phyloP scores from a whole-genome alignment of 2,113 vertebrate genomes.

The Aramus guarauna region DNA sequence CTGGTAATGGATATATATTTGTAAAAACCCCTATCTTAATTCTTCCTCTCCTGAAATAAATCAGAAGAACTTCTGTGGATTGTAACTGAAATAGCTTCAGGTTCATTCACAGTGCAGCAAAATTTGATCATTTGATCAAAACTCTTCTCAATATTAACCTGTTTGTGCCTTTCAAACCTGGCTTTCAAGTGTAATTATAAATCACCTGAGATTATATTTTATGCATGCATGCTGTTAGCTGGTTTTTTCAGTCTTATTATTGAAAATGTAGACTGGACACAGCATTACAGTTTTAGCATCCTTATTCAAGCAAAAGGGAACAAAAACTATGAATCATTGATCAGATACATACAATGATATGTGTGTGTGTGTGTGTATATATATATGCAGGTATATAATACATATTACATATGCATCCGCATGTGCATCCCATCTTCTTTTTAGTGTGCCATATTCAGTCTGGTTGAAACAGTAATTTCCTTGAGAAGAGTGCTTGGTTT shows the following conservation, averaged over 20 bases:
- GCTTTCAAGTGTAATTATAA: not conserved
- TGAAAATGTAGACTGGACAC: not conserved
- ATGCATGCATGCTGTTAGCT: not conserved
- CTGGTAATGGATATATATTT: not conserved
- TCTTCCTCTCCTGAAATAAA: not conserved
- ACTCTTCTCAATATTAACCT: not conserved
- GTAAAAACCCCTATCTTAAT: not conserved
- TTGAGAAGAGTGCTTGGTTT: not conserved
- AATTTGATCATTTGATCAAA: not conserved
- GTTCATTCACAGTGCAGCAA: not conserved
- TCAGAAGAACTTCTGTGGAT: not conserved
- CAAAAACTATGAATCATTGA: not conserved
- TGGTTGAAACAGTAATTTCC: not conserved
- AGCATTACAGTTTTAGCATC: not conserved
- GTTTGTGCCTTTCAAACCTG: not conserved
- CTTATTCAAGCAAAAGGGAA: not conserved
- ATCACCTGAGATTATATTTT: not conserved
- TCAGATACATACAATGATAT: not conserved
- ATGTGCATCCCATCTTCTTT: not conserved
- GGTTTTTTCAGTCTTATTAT: not conserved
- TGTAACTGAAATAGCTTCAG: not conserved
- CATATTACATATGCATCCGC: not conserved
- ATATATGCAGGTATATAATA: not conserved
- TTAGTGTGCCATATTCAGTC: not conserved
- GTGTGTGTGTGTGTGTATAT: fast-evolving